A percentile compares a stretch with the other conserved stretches of the same genome.
These are phyloP conservation scores for Agrotis ipsilon DNA, from an alignment of 2,888 invertebrate species.

Conservation along the genomic window DNA sequence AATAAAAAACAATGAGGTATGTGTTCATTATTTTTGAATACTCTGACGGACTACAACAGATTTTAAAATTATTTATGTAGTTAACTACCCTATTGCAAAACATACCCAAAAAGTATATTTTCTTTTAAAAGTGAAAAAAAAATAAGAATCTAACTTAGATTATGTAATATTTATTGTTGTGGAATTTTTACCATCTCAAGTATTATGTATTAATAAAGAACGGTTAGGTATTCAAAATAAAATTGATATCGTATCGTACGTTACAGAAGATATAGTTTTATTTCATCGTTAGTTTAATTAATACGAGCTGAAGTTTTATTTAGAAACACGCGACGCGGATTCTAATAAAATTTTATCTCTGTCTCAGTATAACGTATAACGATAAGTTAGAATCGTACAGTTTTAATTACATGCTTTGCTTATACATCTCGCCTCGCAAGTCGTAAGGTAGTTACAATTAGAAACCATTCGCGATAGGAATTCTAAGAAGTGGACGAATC, in stretches of 20 bases:
- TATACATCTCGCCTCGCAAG: conserved; percentile 48
- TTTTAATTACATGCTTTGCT: conserved; percentile 54
- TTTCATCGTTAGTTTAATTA: conserved; percentile 33
- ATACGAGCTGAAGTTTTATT: conserved; percentile 17
- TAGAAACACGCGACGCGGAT: conserved; percentile 36
- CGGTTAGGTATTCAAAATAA: not conserved
- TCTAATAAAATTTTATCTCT: conserved; percentile 27
- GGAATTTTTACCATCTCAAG: conserved; percentile 11
- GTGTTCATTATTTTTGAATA: no score
- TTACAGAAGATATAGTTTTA: conserved; percentile 16
- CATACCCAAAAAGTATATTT: not conserved
- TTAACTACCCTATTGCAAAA: not conserved
- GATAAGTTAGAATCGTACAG: conserved; percentile 52
- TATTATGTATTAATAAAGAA: not conserved
- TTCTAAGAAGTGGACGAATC: conserved; percentile 73
- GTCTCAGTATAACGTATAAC: conserved; percentile 29
- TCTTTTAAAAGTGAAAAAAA: conserved; percentile 8
- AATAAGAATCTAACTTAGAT: not conserved
- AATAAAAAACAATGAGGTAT: no score
- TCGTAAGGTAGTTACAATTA: conserved; percentile 68
- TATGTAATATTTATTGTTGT: conserved; percentile 1
- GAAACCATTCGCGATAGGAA: conserved; percentile 68
- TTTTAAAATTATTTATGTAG: no score
- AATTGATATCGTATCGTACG: conserved; percentile 25
- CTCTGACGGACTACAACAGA: no score